phyloP scores from a whole-genome alignment of 1,140 invertebrate species.

The Scaptomyza montana region DNA sequence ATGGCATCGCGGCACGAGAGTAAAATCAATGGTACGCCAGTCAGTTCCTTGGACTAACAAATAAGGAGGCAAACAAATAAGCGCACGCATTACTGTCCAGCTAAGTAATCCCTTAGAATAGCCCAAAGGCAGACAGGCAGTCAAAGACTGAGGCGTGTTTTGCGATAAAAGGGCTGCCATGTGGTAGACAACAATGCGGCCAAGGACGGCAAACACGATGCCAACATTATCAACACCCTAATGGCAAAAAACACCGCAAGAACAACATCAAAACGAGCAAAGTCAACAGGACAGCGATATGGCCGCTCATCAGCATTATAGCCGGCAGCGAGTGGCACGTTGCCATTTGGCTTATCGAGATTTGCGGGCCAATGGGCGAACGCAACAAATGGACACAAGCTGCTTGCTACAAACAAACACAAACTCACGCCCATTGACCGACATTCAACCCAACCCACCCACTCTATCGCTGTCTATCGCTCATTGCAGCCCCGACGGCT shows the following conservation, averaged over 20 bases:
- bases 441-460: neutral
- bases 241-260: neutral
- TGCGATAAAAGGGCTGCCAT: constrained; percentile 56
- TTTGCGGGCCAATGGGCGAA: constrained; percentile 68
- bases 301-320: constrained; percentile 67
- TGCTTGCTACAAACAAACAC: neutral
- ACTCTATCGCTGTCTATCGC: neutral
- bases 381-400: constrained; percentile 44
- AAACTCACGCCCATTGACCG: neutral
- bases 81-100: constrained; percentile 74
- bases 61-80: constrained; percentile 67
- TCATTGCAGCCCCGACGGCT: constrained; percentile 21
- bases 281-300: constrained; percentile 40
- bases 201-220: constrained; percentile 16
- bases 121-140: constrained; percentile 27
- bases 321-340: constrained; percentile 64
- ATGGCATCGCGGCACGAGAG: constrained; percentile 63
- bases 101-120: constrained; percentile 73
- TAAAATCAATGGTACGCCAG: constrained; percentile 8
- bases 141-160: constrained; percentile 53
- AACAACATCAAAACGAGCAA: constrained; percentile 19
- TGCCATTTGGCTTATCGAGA: constrained; percentile 81
- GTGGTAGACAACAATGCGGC: constrained; percentile 29
- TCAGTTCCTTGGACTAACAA: constrained; percentile 5
- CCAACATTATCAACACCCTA: constrained; percentile 14